These are phyloP conservation scores for Steinernema khuongi DNA, from an alignment of 1,140 invertebrate genomes.

Conservation along the genomic window DNA sequence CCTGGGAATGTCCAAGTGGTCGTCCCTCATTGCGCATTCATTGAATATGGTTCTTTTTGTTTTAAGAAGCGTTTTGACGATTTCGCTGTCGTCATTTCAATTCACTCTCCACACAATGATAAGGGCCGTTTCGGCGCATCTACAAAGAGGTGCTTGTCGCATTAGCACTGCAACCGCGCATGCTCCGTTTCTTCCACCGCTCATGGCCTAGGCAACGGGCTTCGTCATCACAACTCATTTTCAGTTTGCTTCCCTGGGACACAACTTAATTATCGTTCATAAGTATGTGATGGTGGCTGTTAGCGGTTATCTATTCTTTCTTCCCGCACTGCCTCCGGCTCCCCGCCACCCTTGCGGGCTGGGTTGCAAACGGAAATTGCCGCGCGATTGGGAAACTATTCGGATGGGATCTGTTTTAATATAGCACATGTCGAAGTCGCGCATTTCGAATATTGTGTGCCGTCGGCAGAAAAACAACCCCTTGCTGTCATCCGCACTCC, in stretches of 20 bases:
- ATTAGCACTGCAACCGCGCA: neutral
- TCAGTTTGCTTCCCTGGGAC: neutral
- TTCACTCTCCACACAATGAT: neutral
- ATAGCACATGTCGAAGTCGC: neutral
- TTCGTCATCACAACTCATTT: neutral
- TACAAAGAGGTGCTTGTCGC: neutral
- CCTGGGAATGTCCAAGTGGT: neutral
- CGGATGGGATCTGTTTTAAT: neutral
- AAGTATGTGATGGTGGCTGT: slow-evolving; percentile 14
- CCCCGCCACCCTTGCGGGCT: neutral
- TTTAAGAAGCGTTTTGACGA: neutral
- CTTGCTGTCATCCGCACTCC: neutral
- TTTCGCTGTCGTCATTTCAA: neutral
- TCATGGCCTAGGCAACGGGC: neutral
- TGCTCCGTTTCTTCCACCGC: neutral
- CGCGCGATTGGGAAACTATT: neutral
- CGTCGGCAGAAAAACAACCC: neutral
- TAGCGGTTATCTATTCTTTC: neutral
- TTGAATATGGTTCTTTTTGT: slow-evolving; percentile 6
- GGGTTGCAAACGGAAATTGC: neutral
- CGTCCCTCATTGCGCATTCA: slow-evolving; percentile 2
- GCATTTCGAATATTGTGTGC: neutral
- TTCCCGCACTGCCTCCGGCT: neutral
- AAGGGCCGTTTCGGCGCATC: neutral
- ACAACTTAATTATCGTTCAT: slow-evolving; percentile 11